phyloP scores from a whole-genome alignment of 2,797 vertebrate species.

The Silurus lanzhouensis region DNA sequence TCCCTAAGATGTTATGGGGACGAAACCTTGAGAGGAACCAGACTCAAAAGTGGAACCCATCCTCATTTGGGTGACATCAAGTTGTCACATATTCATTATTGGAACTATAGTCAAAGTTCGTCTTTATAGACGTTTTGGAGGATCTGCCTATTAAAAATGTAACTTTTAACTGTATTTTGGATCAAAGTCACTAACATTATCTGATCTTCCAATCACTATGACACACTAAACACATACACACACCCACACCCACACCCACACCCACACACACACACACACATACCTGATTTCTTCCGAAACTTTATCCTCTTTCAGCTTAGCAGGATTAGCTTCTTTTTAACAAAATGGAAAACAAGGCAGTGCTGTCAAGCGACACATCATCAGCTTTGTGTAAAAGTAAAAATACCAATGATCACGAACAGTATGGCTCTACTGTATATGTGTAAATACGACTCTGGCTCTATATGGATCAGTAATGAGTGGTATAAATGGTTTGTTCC shows the following conservation, averaged over 20 bases:
- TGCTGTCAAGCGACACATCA: background rate
- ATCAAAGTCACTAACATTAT: too few relatives aligned
- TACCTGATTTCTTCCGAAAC: slow-evolving; percentile 53
- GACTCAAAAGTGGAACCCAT: too few relatives aligned
- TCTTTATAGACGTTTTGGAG: too few relatives aligned
- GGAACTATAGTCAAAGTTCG: too few relatives aligned
- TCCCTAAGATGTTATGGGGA: too few relatives aligned
- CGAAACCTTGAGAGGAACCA: too few relatives aligned
- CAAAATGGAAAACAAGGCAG: slow-evolving; percentile 4
- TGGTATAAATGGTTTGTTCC: background rate
- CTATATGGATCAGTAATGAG: background rate
- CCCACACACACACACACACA: background rate
- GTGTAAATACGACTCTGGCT: background rate
- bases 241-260: background rate
- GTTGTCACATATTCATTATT: too few relatives aligned
- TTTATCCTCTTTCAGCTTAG: slow-evolving; percentile 51
- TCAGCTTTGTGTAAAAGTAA: background rate
- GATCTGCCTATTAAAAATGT: too few relatives aligned
- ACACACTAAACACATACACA: background rate
- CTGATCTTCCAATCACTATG: too few relatives aligned
- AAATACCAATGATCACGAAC: background rate
- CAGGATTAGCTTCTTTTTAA: slow-evolving; percentile 42
- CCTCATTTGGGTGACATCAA: too few relatives aligned
- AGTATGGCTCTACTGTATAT: too few relatives aligned
- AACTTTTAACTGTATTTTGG: too few relatives aligned